Percentiles rank a stretch among this genome's conserved stretches.
Evolutionary conservation across 2,888 invertebrate species (phyloP).

Genomic region (Dysmachus trigonus): DNA sequence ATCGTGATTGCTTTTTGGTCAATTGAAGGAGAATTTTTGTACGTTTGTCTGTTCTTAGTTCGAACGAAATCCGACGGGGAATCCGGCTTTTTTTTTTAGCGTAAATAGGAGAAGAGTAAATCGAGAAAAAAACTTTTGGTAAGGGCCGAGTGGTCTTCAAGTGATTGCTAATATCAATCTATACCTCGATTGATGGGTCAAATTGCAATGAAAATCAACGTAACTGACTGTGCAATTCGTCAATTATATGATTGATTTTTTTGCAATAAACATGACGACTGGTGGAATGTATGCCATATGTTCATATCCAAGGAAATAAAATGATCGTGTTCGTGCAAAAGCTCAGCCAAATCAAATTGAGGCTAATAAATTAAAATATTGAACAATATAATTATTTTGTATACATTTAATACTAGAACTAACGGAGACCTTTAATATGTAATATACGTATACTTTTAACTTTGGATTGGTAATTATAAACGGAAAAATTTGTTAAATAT

Average conservation of each 20-base stretch:
- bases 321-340: background rate
- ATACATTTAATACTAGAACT: too few relatives aligned
- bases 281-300: background rate
- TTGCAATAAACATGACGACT: background rate
- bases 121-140: background rate
- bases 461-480: too few relatives aligned
- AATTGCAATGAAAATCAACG: background rate
- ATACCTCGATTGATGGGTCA: background rate
- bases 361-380: background rate
- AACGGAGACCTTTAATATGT: too few relatives aligned
- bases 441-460: too few relatives aligned
- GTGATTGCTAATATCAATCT: background rate
- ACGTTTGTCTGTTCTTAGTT: background rate
- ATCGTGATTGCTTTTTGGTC: background rate
- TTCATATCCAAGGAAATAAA: background rate
- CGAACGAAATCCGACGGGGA: background rate
- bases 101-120: background rate
- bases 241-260: background rate
- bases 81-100: background rate
- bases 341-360: background rate
- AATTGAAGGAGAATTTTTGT: background rate
- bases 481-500: too few relatives aligned
- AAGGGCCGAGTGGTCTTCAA: background rate
- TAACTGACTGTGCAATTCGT: background rate
- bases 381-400: background rate